phyloP scores from a whole-genome alignment of 2,797 vertebrate species.

The Pelobates cultripes region DNA sequence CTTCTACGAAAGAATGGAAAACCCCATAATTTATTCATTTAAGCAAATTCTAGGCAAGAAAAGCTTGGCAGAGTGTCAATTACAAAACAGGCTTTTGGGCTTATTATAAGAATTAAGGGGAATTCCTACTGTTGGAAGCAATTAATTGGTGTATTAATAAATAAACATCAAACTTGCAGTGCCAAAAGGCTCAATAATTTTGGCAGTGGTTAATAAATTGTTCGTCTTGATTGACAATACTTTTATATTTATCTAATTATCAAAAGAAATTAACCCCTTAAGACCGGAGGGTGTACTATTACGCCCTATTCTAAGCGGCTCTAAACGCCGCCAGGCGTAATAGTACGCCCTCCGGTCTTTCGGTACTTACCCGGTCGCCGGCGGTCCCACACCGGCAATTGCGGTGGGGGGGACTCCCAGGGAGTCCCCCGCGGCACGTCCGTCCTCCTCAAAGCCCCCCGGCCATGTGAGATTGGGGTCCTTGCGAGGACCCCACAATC shows the following conservation, averaged over 20 bases:
- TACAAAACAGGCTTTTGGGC: slow-evolving; percentile 31
- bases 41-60: slow-evolving; percentile 28
- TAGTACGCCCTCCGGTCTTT: too few species aligned
- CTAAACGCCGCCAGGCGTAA: too few species aligned
- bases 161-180: slow-evolving; percentile 44
- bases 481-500: too few species aligned
- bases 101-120: slow-evolving; percentile 35
- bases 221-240: slow-evolving; percentile 24
- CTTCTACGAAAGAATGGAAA: slow-evolving; percentile 21
- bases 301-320: too few species aligned
- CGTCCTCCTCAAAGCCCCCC: too few species aligned
- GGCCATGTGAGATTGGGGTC: too few species aligned
- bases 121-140: slow-evolving; percentile 47
- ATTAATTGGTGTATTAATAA: slow-evolving; percentile 46
- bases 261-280: slow-evolving; percentile 37
- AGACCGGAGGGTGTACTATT: too few species aligned
- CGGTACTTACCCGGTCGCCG: too few species aligned
- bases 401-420: too few species aligned
- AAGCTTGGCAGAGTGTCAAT: slow-evolving; percentile 16
- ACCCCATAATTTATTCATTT: slow-evolving; percentile 37
- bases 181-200: slow-evolving; percentile 37
- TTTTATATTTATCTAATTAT: slow-evolving; percentile 43
- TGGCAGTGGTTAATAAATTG: slow-evolving; percentile 6
- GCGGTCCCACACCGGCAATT: too few species aligned
- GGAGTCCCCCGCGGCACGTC: too few species aligned